Percentiles rank a stretch among this genome's conserved stretches.
Conservation (phyloP, 2,888 invertebrate genomes). For the Papilio demoleus region DNA sequence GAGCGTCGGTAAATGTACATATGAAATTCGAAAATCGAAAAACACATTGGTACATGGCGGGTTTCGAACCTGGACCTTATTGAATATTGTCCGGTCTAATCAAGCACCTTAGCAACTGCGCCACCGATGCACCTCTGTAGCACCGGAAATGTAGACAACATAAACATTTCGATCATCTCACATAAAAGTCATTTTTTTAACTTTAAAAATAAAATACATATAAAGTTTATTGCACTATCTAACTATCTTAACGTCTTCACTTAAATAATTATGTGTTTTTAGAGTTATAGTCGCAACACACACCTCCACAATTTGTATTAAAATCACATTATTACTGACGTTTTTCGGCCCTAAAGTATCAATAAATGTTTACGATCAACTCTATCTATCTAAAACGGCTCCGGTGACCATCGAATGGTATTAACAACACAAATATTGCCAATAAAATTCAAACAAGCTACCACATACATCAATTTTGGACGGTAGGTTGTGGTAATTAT, state of each 20-base stretch:
- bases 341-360: neutral
- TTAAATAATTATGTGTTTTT: constrained; percentile 1
- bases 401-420: neutral
- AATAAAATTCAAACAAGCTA: constrained; percentile 9
- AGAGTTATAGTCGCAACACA: neutral
- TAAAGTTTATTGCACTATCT: neutral
- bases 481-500: neutral
- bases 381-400: neutral
- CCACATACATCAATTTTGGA: neutral
- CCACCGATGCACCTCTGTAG: too few relatives aligned
- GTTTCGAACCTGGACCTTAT: too few relatives aligned
- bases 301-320: neutral
- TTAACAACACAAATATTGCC: neutral
- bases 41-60: too few relatives aligned
- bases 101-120: too few relatives aligned
- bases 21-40: too few relatives aligned
- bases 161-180: too few relatives aligned
- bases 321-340: neutral
- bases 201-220: too few relatives aligned
- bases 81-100: too few relatives aligned
- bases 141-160: too few relatives aligned
- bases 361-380: neutral
- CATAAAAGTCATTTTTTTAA: too few relatives aligned
- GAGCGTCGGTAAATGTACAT: too few relatives aligned
- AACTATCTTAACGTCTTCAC: neutral